Conservation (phyloP, 2,888 invertebrate genomes). For the Catonia carolina region DNA sequence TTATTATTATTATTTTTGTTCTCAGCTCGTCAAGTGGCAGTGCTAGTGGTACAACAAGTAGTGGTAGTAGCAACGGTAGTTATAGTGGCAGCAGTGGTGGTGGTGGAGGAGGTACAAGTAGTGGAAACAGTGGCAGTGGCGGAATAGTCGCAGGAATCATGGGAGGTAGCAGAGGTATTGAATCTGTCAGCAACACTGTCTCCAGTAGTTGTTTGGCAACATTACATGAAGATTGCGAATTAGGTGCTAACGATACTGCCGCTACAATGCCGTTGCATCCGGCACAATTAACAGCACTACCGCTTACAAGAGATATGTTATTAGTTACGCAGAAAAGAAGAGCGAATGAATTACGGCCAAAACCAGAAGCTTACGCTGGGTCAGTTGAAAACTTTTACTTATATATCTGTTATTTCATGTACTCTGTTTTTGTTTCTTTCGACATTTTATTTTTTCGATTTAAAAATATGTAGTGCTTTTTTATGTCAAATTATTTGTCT, state of each 20-base stretch:
- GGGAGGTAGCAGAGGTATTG: background rate
- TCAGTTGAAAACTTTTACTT: slow-evolving; percentile 42
- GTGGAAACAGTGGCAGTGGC: slow-evolving; percentile 10
- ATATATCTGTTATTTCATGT: background rate
- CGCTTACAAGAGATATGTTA: slow-evolving; percentile 72
- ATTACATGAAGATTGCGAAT: slow-evolving; percentile 77
- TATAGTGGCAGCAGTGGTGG: slow-evolving; percentile 35
- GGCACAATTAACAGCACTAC: slow-evolving; percentile 38
- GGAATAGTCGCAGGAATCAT: background rate
- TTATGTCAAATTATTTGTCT: background rate
- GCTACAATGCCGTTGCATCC: slow-evolving; percentile 38
- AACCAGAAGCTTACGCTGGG: slow-evolving; percentile 61
- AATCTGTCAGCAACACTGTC: background rate
- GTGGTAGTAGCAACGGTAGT: slow-evolving; percentile 32
- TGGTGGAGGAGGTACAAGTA: slow-evolving; percentile 34
- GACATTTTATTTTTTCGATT: too few species aligned
- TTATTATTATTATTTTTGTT: background rate
- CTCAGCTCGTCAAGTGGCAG: slow-evolving; percentile 12
- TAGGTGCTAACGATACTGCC: slow-evolving; percentile 46
- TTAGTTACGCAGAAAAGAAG: slow-evolving; percentile 70
- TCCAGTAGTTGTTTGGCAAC: slow-evolving; percentile 56
- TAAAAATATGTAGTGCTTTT: background rate
- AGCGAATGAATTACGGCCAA: slow-evolving; percentile 54
- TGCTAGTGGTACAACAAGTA: slow-evolving; percentile 25
- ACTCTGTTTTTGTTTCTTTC: too few species aligned